Percentiles rank a stretch among this genome's conserved stretches.
These are phyloP conservation scores for Acanthisitta chloris DNA, from an alignment of 2,113 vertebrate genomes.

Conservation along the genomic window DNA sequence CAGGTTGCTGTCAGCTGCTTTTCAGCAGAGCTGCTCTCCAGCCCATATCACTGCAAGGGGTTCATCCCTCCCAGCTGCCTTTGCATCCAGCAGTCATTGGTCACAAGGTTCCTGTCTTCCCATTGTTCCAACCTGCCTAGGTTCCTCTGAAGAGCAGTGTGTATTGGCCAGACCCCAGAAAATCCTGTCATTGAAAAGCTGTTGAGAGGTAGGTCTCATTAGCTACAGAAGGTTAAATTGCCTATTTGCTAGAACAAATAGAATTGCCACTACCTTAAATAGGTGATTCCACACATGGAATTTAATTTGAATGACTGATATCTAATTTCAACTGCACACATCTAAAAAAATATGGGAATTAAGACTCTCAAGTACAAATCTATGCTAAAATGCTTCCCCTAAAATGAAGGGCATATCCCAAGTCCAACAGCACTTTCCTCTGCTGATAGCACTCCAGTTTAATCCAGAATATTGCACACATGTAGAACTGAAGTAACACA, in stretches of 20 bases:
- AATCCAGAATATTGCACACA: neutral
- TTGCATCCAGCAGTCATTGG: accelerated
- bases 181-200: too few relatives aligned
- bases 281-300: neutral
- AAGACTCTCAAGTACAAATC: neutral
- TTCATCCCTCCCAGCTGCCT: neutral
- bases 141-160: neutral
- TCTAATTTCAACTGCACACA: neutral
- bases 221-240: neutral
- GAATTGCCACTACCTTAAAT: neutral
- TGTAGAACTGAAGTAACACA: neutral
- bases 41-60: neutral
- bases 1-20: neutral
- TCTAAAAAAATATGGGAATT: neutral
- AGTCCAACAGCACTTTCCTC: neutral
- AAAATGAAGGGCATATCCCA: neutral
- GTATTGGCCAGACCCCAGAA: neutral
- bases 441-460: neutral
- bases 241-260: neutral
- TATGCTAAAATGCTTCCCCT: neutral
- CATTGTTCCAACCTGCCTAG: neutral
- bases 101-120: neutral
- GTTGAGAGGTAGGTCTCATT: neutral
- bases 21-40: neutral
- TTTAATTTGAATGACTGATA: neutral